Conservation (phyloP, 1,140 invertebrate species). For the Bombus waltoni region DNA sequence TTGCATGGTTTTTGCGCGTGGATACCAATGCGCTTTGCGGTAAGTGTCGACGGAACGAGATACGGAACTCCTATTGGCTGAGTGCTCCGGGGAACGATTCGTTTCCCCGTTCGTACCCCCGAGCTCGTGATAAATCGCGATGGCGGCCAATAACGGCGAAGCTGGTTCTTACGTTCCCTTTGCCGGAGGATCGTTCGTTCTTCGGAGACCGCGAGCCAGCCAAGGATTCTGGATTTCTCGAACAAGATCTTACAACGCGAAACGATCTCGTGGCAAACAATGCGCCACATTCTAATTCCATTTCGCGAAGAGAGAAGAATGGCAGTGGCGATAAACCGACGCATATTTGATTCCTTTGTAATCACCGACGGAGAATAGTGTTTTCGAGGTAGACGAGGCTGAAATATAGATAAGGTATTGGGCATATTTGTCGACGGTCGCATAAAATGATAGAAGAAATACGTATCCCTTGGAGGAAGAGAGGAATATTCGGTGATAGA, state of each 20-base stretch:
- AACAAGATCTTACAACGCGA: not conserved
- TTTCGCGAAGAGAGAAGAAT: no score
- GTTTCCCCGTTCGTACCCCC: slow-evolving; percentile 67
- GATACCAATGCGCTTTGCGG: slow-evolving; percentile 39
- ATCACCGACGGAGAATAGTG: not conserved
- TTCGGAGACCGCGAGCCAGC: not conserved
- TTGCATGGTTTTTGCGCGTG: slow-evolving; percentile 12
- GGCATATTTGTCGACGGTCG: not conserved
- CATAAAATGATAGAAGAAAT: not conserved
- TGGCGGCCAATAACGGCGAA: slow-evolving; percentile 61
- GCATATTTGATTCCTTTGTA: not conserved
- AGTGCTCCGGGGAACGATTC: slow-evolving; percentile 73
- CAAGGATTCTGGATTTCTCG: not conserved
- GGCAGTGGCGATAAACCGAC: not conserved
- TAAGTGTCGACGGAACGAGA: slow-evolving; percentile 53
- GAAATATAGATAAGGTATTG: not conserved
- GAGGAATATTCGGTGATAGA: no score
- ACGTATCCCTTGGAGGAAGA: not conserved
- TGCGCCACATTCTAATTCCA: no score
- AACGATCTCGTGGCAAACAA: not conserved
- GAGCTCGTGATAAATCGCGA: slow-evolving; percentile 75
- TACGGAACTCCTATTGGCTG: slow-evolving; percentile 53
- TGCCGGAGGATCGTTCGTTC: not conserved
- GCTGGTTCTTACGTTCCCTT: slow-evolving; percentile 22
- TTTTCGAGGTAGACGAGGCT: not conserved